Conservation (phyloP, 2,113 vertebrate species). For the Isurus oxyrinchus region DNA sequence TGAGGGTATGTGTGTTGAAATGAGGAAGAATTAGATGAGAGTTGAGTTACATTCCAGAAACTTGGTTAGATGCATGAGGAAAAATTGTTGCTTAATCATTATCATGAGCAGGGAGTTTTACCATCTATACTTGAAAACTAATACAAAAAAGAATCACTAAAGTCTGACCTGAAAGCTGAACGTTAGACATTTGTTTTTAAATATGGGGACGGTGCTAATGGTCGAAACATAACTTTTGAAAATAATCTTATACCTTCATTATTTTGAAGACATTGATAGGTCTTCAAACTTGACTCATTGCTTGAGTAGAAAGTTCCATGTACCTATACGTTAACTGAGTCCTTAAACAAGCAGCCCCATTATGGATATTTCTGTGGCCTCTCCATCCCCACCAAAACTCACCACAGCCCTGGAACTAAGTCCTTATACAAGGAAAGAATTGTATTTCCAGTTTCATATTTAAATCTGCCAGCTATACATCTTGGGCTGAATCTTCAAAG, state of each 20-base stretch:
- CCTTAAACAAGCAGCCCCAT: not conserved
- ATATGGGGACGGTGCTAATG: not conserved
- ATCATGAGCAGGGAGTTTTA: not conserved
- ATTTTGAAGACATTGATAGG: not conserved
- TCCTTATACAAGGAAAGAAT: not conserved
- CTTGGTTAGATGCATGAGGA: not conserved
- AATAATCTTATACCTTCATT: not conserved
- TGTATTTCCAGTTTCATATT: not conserved
- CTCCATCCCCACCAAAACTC: not conserved
- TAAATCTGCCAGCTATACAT: not conserved
- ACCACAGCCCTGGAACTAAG: not conserved
- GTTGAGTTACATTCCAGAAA: not conserved
- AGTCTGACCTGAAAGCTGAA: not conserved
- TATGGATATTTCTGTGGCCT: not conserved
- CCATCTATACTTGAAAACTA: not conserved
- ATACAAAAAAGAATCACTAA: not conserved
- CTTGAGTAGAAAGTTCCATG: not conserved
- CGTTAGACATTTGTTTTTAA: not conserved
- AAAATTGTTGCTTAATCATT: not conserved
- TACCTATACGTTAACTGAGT: not conserved
- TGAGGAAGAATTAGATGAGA: not conserved
- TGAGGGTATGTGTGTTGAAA: not conserved
- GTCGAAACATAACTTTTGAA: not conserved
- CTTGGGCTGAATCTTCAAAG: too few relatives aligned
- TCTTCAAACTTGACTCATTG: not conserved